phyloP scores from a whole-genome alignment of 2,113 vertebrate genomes.

The Anhinga anhinga region DNA sequence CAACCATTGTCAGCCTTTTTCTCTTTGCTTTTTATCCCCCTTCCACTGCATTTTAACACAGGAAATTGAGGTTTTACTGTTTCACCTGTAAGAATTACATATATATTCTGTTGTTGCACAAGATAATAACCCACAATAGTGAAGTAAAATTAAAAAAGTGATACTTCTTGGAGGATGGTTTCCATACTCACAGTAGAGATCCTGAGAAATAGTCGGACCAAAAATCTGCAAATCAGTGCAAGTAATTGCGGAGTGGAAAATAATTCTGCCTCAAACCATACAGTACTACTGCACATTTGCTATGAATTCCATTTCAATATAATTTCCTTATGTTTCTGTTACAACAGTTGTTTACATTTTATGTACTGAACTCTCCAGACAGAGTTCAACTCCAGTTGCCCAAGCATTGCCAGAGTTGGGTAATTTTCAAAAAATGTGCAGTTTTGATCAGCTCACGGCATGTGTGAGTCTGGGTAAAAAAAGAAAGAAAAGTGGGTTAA shows the following conservation, averaged over 20 bases:
- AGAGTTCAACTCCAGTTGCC: not conserved
- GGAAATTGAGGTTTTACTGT: not conserved
- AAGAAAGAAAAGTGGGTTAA: not conserved
- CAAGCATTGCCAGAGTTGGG: no score
- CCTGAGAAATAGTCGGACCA: not conserved
- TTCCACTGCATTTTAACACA: not conserved
- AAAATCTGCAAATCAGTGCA: not conserved
- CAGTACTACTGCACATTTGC: not conserved
- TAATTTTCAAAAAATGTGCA: not conserved
- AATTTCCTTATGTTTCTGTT: not conserved
- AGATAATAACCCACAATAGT: not conserved
- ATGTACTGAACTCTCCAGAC: not conserved
- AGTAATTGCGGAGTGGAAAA: not conserved
- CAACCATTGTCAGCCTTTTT: not conserved
- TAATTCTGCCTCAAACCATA: not conserved
- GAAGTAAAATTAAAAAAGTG: not conserved
- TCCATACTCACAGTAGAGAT: not conserved
- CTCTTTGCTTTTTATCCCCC: not conserved
- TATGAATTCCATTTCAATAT: not conserved
- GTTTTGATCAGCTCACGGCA: not conserved
- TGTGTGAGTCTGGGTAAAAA: not conserved
- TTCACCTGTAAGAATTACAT: not conserved
- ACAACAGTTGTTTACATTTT: not conserved
- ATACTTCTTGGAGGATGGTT: not conserved
- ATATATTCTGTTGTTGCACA: not conserved